phyloP scores from a whole-genome alignment of 2,113 vertebrate species.

The Hydropotes inermis region DNA sequence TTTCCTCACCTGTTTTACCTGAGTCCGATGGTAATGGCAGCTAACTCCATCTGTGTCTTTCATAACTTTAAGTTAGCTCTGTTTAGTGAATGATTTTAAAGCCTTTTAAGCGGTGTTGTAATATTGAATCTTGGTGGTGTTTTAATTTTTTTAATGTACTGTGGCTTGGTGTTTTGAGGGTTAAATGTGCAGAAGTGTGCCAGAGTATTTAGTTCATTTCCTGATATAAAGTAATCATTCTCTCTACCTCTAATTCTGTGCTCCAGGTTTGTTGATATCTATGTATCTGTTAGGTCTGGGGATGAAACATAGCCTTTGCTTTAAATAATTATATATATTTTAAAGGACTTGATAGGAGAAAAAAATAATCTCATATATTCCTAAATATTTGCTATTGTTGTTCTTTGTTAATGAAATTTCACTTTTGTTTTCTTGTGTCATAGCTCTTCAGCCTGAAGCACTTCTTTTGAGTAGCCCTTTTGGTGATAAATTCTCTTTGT shows the following conservation, averaged over 20 bases:
- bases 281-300: background rate
- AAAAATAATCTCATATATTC: background rate
- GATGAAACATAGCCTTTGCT: background rate
- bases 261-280: background rate
- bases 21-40: background rate
- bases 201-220: background rate
- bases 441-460: background rate
- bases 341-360: background rate
- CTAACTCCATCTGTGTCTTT: background rate
- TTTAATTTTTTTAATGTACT: background rate
- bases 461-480: background rate
- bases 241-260: background rate
- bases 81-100: background rate
- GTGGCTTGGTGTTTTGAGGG: background rate
- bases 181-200: background rate
- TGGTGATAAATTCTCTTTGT: background rate
- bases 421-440: background rate
- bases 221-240: background rate
- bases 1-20: constrained; percentile 3
- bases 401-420: constrained; percentile 3
- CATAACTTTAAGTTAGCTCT: background rate
- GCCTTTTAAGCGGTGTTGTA: background rate
- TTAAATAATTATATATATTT: background rate
- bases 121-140: background rate
- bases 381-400: background rate